Percentiles rank a stretch among this genome's conserved stretches.
Conservation (phyloP, 2,888 invertebrate species). For the Chrysolina haemoptera region DNA sequence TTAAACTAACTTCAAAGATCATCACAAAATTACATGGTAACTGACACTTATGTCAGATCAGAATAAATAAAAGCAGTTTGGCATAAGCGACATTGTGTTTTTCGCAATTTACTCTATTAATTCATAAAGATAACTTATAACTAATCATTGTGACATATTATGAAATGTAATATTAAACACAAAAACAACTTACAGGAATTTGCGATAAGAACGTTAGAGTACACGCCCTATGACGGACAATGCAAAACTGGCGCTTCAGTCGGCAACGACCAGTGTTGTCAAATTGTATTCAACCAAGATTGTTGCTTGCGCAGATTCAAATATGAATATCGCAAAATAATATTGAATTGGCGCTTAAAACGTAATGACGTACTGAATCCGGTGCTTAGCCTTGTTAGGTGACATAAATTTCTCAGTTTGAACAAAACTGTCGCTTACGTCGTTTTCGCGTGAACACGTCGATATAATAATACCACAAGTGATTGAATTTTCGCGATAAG, state of each 20-base stretch:
- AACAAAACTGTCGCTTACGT: background rate
- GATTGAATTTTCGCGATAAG: too few relatives aligned
- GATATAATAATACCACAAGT: too few relatives aligned
- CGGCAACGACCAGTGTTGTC: conserved; percentile 2
- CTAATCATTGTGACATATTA: background rate
- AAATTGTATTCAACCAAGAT: conserved; percentile 1
- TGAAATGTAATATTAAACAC: too few relatives aligned
- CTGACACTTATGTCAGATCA: conserved; percentile 2
- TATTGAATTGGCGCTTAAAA: background rate
- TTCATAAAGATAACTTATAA: background rate
- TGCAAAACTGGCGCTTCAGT: background rate
- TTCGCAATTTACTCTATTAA: background rate
- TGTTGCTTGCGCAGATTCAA: conserved; percentile 2
- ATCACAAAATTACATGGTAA: background rate
- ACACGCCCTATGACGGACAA: background rate
- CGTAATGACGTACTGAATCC: background rate
- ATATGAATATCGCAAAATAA: background rate
- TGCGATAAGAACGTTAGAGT: background rate
- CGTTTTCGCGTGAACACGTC: background rate
- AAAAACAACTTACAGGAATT: too few relatives aligned
- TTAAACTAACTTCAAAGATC: too few relatives aligned
- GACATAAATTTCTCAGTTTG: background rate
- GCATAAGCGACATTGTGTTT: conserved; percentile 6
- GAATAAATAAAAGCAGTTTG: background rate
- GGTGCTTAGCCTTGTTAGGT: background rate